Conservation (phyloP, 2,888 invertebrate species). For the Anodontia alba region DNA sequence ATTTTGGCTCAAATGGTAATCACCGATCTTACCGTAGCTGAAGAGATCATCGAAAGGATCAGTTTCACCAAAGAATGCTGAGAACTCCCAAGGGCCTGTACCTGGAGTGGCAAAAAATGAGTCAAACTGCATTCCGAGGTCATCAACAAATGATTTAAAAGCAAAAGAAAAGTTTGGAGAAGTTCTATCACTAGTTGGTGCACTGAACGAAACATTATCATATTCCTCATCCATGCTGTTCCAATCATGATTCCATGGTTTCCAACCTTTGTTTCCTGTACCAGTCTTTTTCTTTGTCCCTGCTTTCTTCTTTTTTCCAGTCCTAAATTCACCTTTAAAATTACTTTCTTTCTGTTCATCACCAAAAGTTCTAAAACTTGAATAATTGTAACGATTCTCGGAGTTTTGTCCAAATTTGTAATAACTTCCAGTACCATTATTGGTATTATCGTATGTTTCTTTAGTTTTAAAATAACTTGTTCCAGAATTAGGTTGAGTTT, state of each 20-base stretch:
- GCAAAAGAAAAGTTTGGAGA: slow-evolving; percentile 68
- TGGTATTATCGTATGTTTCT: background rate
- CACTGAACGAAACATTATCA: slow-evolving; percentile 25
- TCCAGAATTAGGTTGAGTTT: background rate
- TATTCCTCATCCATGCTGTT: slow-evolving; percentile 49
- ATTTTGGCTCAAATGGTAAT: too few species aligned
- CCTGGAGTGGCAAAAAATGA: slow-evolving; percentile 54
- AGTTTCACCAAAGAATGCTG: slow-evolving; percentile 59
- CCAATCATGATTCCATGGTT: slow-evolving; percentile 55
- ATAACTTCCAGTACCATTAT: background rate
- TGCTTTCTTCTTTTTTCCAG: slow-evolving; percentile 32
- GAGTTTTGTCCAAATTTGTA: slow-evolving; percentile 51
- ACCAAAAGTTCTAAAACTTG: slow-evolving; percentile 50
- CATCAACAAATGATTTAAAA: slow-evolving; percentile 76
- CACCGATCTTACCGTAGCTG: background rate
- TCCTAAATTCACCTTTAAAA: background rate
- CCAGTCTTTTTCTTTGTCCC: slow-evolving; percentile 33
- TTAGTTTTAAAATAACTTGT: slow-evolving; percentile 2
- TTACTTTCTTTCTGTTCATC: slow-evolving; percentile 42
- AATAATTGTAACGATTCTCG: slow-evolving; percentile 45
- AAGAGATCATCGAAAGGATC: slow-evolving; percentile 61
- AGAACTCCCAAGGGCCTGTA: slow-evolving; percentile 55
- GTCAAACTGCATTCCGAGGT: slow-evolving; percentile 69
- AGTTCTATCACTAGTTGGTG: slow-evolving; percentile 8
- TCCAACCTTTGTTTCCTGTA: slow-evolving; percentile 14